A percentile compares a stretch with the other conserved stretches of the same genome.
phyloP scores from a whole-genome alignment of 2,888 invertebrate genomes.

The Deilephila elpenor region DNA sequence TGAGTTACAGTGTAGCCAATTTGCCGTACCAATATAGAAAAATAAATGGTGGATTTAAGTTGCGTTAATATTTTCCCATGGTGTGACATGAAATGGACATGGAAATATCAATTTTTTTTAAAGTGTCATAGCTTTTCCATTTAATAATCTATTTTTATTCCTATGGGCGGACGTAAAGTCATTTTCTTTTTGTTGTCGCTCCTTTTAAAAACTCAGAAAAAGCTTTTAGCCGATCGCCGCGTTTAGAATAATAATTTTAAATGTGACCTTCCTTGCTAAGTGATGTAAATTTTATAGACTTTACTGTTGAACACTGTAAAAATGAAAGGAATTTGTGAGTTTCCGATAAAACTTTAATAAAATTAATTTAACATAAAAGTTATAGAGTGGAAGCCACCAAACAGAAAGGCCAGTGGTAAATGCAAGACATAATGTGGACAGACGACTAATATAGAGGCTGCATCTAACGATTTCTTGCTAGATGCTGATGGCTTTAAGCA shows the following conservation, averaged over 20 bases:
- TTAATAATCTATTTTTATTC: not conserved
- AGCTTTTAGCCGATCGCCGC: not conserved
- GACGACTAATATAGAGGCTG: too few relatives aligned
- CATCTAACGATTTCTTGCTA: too few relatives aligned
- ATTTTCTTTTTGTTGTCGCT: constrained; percentile 12
- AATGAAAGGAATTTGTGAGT: not conserved
- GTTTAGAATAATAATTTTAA: constrained; percentile 22
- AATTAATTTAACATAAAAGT: too few relatives aligned
- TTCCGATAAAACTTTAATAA: not conserved
- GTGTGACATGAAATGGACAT: too few relatives aligned
- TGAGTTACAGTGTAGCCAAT: too few relatives aligned
- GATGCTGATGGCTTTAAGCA: too few relatives aligned
- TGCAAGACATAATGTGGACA: too few relatives aligned
- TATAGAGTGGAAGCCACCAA: too few relatives aligned
- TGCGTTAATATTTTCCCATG: too few relatives aligned
- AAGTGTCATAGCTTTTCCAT: not conserved
- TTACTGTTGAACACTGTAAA: not conserved
- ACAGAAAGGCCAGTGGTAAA: too few relatives aligned
- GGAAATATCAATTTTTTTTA: not conserved
- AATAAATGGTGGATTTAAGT: too few relatives aligned
- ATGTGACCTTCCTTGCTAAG: not conserved
- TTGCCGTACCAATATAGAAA: too few relatives aligned
- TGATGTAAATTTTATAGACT: not conserved
- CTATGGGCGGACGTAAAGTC: constrained; percentile 10
- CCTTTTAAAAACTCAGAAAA: constrained; percentile 5